These are phyloP conservation scores for Caenorhabditis latens DNA, from an alignment of 1,140 invertebrate genomes.

Conservation along the genomic window DNA sequence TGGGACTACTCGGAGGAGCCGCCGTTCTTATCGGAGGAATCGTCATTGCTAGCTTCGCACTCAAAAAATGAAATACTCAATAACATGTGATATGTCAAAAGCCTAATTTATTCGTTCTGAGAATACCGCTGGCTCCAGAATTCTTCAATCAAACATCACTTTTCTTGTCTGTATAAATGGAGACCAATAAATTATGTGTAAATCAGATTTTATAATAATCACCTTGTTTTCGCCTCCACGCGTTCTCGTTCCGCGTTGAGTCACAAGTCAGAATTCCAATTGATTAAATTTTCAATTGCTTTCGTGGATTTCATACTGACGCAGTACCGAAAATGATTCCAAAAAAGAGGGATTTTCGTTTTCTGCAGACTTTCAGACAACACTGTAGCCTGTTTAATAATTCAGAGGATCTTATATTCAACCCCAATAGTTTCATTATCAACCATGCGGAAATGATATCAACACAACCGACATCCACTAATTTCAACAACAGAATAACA, in stretches of 20 bases:
- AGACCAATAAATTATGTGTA: conserved; percentile 8
- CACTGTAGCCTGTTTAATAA: neutral
- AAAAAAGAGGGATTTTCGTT: neutral
- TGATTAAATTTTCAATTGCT: conserved; percentile 8
- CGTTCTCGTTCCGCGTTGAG: neutral
- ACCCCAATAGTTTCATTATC: neutral
- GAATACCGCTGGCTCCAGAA: neutral
- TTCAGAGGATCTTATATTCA: neutral
- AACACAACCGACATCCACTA: neutral
- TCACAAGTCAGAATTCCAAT: conserved; percentile 1
- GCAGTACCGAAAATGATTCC: neutral
- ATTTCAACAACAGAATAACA: conserved; percentile 39
- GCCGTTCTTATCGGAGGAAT: neutral
- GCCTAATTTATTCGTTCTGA: neutral
- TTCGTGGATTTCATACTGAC: neutral
- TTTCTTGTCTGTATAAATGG: neutral
- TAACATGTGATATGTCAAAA: neutral
- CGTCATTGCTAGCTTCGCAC: conserved; percentile 25
- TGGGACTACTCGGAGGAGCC: neutral
- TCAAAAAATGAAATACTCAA: conserved; percentile 4
- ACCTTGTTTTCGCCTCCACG: neutral
- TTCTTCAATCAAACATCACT: conserved; percentile 14
- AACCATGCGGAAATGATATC: conserved; percentile 24
- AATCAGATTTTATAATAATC: conserved; percentile 12
- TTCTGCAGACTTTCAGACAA: neutral